Evolutionary conservation across 2,797 vertebrate genomes (phyloP).

Genomic region (Myotis findleyi): DNA sequence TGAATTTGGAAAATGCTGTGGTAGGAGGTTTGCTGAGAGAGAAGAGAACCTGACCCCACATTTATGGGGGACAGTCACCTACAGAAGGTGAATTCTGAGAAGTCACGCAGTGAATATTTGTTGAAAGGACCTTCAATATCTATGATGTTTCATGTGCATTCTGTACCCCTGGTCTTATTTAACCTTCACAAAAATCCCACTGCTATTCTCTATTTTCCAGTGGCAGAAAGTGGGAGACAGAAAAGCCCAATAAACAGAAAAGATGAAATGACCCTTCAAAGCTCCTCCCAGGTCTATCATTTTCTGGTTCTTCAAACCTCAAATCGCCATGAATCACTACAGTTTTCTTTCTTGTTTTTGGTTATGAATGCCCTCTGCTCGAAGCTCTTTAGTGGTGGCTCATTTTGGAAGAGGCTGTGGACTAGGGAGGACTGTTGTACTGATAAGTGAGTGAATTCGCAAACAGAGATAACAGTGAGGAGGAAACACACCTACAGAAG

Average conservation of each 20-base stretch:
- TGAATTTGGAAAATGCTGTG: neutral
- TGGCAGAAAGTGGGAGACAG: neutral
- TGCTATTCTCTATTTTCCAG: neutral
- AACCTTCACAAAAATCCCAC: neutral
- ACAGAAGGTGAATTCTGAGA: neutral
- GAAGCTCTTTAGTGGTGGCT: neutral
- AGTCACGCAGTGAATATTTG: neutral
- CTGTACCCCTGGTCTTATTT: neutral
- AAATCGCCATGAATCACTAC: neutral
- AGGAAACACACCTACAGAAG: neutral
- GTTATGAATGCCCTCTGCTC: neutral
- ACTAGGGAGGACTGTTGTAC: neutral
- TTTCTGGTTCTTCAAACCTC: neutral
- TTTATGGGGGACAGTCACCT: neutral
- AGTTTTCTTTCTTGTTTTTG: neutral
- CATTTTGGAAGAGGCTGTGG: neutral
- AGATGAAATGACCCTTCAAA: neutral
- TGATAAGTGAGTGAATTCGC: neutral
- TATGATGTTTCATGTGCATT: neutral
- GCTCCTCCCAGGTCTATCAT: neutral
- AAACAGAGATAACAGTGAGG: neutral
- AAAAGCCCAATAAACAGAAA: neutral
- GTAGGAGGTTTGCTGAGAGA: neutral
- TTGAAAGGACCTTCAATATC: neutral
- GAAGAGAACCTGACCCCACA: neutral